Evolutionary conservation across 1,140 invertebrate genomes (phyloP).

Genomic region (Tyrophagus putrescentiae): DNA sequence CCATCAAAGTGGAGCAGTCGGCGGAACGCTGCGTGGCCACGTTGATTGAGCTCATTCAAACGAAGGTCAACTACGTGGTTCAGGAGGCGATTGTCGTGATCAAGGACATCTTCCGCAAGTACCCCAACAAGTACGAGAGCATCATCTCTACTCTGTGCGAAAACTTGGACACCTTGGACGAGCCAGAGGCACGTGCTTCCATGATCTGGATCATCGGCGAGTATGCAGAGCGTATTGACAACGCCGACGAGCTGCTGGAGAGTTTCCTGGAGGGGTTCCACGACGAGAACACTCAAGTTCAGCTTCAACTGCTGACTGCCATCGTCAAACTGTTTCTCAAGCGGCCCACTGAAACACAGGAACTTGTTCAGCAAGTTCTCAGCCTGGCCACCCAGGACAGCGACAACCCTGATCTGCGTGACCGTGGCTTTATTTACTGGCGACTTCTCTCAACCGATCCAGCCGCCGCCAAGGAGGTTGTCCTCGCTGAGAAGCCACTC

Average conservation of each 20-base stretch:
- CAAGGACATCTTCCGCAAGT: slow-evolving; percentile 93
- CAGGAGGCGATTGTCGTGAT: slow-evolving; percentile 99
- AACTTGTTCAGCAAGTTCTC: slow-evolving; percentile 82
- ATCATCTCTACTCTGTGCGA: slow-evolving; percentile 99
- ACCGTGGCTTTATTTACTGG: slow-evolving; percentile 99
- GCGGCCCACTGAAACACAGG: slow-evolving; percentile 92
- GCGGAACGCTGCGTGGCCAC: slow-evolving; percentile 97
- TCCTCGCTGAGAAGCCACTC: slow-evolving; percentile 96
- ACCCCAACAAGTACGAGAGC: slow-evolving; percentile 99
- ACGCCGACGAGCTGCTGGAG: slow-evolving; percentile 94
- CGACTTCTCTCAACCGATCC: slow-evolving; percentile 94
- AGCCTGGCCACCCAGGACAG: slow-evolving; percentile 90
- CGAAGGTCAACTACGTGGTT: slow-evolving; percentile 98
- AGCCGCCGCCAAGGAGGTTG: slow-evolving; percentile 93
- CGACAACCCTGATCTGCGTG: slow-evolving; percentile 96
- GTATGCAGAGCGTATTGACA: slow-evolving; percentile 98
- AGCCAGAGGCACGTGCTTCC: slow-evolving; percentile 93
- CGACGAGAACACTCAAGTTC: slow-evolving; percentile 98
- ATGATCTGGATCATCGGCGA: slow-evolving; percentile 99
- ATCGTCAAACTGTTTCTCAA: slow-evolving; percentile 98
- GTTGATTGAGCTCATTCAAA: slow-evolving; percentile 95
- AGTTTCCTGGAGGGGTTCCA: slow-evolving; percentile 99
- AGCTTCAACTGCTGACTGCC: slow-evolving; percentile 86
- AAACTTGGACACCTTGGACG: slow-evolving; percentile 95
- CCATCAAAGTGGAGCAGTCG: slow-evolving; percentile 97